Base-by-base conservation (phyloP, 1,140 invertebrate genomes). In the Drosophila nigromelanica region DNA sequence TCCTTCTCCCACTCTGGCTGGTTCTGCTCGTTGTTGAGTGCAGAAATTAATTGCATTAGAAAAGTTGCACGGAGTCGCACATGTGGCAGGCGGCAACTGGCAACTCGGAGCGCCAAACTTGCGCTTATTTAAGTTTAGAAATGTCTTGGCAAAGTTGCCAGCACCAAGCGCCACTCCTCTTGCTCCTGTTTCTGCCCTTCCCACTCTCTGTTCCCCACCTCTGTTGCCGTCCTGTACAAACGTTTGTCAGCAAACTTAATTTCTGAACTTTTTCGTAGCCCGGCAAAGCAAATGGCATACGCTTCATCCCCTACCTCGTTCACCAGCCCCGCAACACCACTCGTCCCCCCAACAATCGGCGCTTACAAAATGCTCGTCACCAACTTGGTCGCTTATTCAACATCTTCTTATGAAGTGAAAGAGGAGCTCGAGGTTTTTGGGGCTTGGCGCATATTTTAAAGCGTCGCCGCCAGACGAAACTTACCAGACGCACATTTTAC, bases 31-130 rank as follows among this genome's bases (percentile, higher is more conserved):
- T 66, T 60, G 83, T 74, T 80, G 85, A 89, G 79, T 89, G 83
- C 83, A 89, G 79, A 89, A 89, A 89, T 89, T 89, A 89, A 89
- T 89, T 89, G 83, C 83, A 89, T 89, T 89, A 89, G 83, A 89
- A 89, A 89, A 89, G 79, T 89, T 89, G 63, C 73, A 81, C 80
- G 61, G 50, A 70, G 67, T 75, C 73, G 83, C 82, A 86, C 82
- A 86, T 86, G 82, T 86, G 81, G 70, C 78, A 61, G 66, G 43
- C 54, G 47, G 52, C 59, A 63, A 47, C 60, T 55, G 48, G 60
- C 70, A 73, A 67, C 69, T 72, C 45, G 54, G 62, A 67, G 47
- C 63, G 70, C 70, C 70, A 73, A 82, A 86, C 75, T 86, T 86
- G 75, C 83, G 83, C 79, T 89, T 86, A 87, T 86, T 86, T 81